Base-by-base conservation (phyloP, 2,888 invertebrate genomes). In the Pasiphila rectangulata region DNA sequence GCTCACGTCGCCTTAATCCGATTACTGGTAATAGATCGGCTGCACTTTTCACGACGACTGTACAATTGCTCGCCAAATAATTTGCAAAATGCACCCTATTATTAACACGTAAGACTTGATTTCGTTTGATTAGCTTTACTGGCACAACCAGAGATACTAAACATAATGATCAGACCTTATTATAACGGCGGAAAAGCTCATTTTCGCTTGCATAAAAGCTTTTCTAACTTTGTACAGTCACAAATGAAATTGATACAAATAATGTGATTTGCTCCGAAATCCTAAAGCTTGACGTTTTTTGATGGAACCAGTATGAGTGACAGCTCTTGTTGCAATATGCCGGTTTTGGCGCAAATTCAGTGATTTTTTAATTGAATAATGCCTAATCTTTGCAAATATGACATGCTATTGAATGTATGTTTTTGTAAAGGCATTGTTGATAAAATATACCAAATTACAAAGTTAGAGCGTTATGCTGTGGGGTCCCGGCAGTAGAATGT, bases 1-100 rank as follows among this genome's bases (percentile, higher is more conserved):
- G 56, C 63, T 64, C 82, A 77, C 82, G 79, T 79, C 67, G 57
- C 41, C 44, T n/a, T 79, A 82, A 85, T 72, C 84, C 71, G 84
- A 78, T 85, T 85, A 84, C 55, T 60, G 63, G 83, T 82, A 83
- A 84, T 78, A 75, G 80, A 85, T 85, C 79, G 75, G 66, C 52
- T 65, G 62, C 69, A 78, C 78, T 83, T 81, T 72, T 63, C 64
- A 54, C 60, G 53, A 58, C 56, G 59, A 59, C 52, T 61, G 64
- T 53, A 32, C 53, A 56, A 45, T 59, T 56, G 10, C 23, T 37
- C 16, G n/a, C n/a, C n/a, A n/a, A n/a, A n/a, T n/a, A n/a, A 12
- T 4, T 9, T 10, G 1, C 12, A 32, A 13, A 13, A 25, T 19
- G 3, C 1, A 30, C 44, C 25, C 7, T 39, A 35, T 16, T 19